Evolutionary conservation across 2,888 invertebrate genomes (phyloP).

Genomic region (Sepioteuthis lessoniana): DNA sequence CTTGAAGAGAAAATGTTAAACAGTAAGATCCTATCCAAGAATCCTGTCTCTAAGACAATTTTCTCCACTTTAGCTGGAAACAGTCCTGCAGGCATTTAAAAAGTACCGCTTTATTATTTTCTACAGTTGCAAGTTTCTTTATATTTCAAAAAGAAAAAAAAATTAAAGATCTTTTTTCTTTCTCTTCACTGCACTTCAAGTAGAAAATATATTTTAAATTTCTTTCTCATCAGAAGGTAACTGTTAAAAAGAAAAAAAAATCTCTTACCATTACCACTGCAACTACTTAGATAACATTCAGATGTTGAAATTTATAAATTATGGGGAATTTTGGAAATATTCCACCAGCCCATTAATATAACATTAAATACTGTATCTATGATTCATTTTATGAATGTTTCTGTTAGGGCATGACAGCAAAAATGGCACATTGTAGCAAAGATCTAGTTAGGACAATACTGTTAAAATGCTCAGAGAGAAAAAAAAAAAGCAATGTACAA

Average conservation of each 20-base stretch:
- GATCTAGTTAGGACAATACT: too few species aligned
- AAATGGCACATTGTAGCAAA: too few species aligned
- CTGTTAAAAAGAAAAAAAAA: background rate
- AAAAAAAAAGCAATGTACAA: too few species aligned
- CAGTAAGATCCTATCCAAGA: background rate
- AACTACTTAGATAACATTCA: too few species aligned
- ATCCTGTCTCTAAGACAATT: background rate
- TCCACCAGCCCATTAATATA: too few species aligned
- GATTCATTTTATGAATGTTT: too few species aligned
- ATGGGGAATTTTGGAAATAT: too few species aligned
- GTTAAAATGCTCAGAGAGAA: too few species aligned
- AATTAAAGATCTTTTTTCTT: background rate
- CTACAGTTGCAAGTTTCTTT: background rate
- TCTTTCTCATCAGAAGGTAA: background rate
- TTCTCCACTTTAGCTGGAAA: conserved; percentile 33
- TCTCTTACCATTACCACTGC: background rate
- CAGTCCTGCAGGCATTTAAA: background rate
- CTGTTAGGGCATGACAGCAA: too few species aligned
- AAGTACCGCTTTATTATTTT: conserved; percentile 33
- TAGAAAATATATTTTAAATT: conserved; percentile 16
- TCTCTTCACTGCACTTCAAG: background rate
- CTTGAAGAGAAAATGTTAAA: background rate
- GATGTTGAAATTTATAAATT: too few species aligned
- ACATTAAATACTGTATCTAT: too few species aligned
- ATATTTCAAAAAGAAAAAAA: background rate